Base-by-base conservation (phyloP, 1,140 invertebrate species). In the Lethrus apterus region DNA sequence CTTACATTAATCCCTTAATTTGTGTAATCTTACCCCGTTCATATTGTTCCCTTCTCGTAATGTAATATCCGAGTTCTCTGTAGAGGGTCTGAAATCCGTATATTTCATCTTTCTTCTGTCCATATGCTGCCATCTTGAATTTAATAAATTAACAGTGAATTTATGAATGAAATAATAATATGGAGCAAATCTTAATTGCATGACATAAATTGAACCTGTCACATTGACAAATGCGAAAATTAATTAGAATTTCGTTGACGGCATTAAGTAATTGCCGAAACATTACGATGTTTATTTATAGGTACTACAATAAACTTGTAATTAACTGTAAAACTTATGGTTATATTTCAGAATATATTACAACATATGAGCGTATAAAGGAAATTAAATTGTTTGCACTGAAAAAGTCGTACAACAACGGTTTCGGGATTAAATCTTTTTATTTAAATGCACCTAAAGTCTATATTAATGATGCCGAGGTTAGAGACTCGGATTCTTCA, bases 61-160 rank as follows among this genome's bases (percentile, higher is more conserved):
- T 57, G 55, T 67, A 70, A 9, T 71, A 70, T 2, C 71, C 73
- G 10, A 72, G 50, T 49, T 74, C 71, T 3, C 72, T 62, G 45
- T 71, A 73, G 1, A 72, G 65, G 3, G 71, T 72, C 21, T 72
- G 55, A 9, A 62, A 70, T 18, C 72, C 71, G 41, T 64, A 73
- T n/a, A 74, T 40, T 51, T 70, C 68, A 38, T 70, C 67, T 53
- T 46, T 24, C 30, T 38, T 36, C 8, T 46, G 33, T 9, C 44
- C 18, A 5, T 34, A 35, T 19, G 18, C 14, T 11, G 7, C 15
- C 43, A 32, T 32, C 9, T 21, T 33, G 18, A 5, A 33, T 5
- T 8, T 8, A 17, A 10, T 21, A 38, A 10, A 29, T 3, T 7
- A 11, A 41, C 40, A 9, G 24, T 29, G 14, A 26, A 42, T 42